phyloP scores from a whole-genome alignment of 2,797 vertebrate species.

The Phalloptychus januarius region DNA sequence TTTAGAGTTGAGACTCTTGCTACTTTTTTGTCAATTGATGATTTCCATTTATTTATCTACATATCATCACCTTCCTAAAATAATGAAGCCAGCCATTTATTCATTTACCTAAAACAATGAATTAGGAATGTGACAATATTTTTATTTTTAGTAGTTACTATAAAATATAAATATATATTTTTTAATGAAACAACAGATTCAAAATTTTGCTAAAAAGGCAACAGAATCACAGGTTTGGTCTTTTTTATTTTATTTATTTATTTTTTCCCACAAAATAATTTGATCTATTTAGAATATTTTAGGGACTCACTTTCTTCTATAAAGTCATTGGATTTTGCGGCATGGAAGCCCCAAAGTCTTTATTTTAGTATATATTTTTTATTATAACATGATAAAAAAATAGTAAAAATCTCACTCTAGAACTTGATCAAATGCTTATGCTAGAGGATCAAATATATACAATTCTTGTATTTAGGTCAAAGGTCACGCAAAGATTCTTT shows the following conservation, averaged over 20 bases:
- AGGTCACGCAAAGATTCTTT: not conserved
- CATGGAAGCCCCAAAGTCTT: no score
- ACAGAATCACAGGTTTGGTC: not conserved
- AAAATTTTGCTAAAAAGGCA: not conserved
- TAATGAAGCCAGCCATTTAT: no score
- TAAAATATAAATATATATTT: not conserved
- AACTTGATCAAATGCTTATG: not conserved
- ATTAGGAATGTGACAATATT: not conserved
- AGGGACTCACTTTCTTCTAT: no score
- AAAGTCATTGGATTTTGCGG: no score
- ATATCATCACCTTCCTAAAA: not conserved
- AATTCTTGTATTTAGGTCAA: not conserved
- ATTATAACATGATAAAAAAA: no score
- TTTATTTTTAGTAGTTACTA: not conserved
- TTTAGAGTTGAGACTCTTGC: not conserved
- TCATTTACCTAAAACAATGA: not conserved
- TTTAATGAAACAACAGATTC: not conserved
- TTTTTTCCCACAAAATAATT: no score
- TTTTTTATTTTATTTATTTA: no score
- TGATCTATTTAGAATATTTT: no score
- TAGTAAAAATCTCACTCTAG: not conserved
- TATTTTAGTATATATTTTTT: no score
- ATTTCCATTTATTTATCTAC: no score
- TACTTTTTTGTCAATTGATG: not conserved
- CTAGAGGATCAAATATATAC: not conserved